A percentile compares a stretch with the other conserved stretches of the same genome.
Evolutionary conservation across 35 echinoderm and acorn worm species (phyloP).

Genomic region (Diadema setosum): DNA sequence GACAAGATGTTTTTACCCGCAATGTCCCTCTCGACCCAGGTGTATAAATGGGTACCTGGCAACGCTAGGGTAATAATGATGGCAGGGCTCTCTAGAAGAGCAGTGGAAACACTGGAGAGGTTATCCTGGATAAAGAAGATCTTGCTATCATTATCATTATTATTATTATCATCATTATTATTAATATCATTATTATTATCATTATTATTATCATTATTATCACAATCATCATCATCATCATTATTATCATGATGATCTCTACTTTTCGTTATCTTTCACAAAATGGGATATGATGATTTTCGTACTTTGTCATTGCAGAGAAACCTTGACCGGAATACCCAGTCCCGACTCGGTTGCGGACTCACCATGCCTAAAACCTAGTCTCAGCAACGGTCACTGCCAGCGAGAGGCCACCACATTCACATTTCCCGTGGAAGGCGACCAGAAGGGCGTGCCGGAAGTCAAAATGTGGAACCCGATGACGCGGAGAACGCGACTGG

Average conservation of each 20-base stretch:
- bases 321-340: constrained; percentile 4
- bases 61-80: no score
- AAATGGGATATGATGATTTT: neutral
- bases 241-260: neutral
- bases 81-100: no score
- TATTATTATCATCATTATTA: neutral
- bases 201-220: neutral
- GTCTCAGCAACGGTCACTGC: constrained; percentile 14
- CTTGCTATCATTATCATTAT: neutral
- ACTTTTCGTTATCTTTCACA: neutral
- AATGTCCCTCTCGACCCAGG: no score
- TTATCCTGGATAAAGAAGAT: neutral
- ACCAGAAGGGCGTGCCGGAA: neutral
- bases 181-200: neutral
- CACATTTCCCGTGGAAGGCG: neutral
- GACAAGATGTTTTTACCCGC: no score
- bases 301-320: neutral
- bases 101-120: no score
- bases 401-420: neutral
- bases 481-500: neutral
- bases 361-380: constrained; percentile 1
- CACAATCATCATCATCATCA: neutral
- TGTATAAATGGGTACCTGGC: no score
- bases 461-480: neutral
- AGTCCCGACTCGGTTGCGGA: neutral